A percentile compares a stretch with the other conserved stretches of the same genome.
These are phyloP conservation scores for Alectura lathami DNA, from an alignment of 2,113 vertebrate genomes.

Conservation along the genomic window DNA sequence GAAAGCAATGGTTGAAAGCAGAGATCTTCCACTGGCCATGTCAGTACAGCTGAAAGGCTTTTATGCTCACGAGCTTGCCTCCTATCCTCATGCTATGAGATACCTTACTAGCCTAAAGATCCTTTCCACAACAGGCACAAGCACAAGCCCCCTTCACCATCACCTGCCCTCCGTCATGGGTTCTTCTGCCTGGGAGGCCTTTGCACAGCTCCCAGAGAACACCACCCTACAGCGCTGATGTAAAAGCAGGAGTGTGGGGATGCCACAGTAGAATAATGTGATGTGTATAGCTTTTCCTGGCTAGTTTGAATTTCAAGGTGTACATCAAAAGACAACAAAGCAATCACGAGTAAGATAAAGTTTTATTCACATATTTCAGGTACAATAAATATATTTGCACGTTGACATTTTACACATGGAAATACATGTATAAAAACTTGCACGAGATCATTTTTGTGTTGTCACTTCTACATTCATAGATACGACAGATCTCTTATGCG, in stretches of 20 bases:
- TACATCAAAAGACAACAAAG: background rate
- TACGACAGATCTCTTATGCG: background rate
- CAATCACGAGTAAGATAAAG: background rate
- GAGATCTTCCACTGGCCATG: background rate
- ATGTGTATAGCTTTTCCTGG: background rate
- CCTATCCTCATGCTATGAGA: background rate
- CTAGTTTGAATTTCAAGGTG: background rate
- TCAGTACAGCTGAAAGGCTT: background rate
- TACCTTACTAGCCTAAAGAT: background rate
- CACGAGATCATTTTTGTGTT: slow-evolving; percentile 53
- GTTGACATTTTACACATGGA: slow-evolving; percentile 34
- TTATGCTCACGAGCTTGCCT: background rate
- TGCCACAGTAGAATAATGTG: background rate
- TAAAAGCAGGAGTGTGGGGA: background rate
- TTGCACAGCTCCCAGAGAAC: background rate
- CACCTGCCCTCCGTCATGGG: background rate
- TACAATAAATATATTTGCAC: slow-evolving; percentile 57
- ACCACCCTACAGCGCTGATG: rapidly evolving
- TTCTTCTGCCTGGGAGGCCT: background rate
- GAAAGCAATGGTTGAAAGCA: background rate
- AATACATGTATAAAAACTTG: slow-evolving; percentile 29
- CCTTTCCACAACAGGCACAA: background rate
- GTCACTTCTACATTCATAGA: slow-evolving; percentile 63
- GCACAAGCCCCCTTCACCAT: background rate
- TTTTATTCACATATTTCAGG: slow-evolving; percentile 61